These are phyloP conservation scores for Rallus crepitans DNA, from an alignment of 2,797 vertebrate species.

Conservation along the genomic window DNA sequence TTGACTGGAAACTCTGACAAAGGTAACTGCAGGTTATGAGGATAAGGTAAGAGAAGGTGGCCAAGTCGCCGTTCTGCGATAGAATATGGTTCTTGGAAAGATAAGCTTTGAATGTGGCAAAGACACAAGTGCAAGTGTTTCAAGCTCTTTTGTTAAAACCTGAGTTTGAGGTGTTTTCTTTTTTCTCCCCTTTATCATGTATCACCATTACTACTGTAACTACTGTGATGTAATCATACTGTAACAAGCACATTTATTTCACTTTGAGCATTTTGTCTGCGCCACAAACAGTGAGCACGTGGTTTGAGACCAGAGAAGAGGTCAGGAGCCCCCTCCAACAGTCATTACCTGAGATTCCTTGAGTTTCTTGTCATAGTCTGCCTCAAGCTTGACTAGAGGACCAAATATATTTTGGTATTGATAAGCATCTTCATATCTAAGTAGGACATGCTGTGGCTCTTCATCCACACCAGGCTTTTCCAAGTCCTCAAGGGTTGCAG, in stretches of 20 bases:
- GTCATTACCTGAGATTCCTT: slow-evolving; percentile 95
- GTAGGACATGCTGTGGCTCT: slow-evolving; percentile 96
- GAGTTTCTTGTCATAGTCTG: slow-evolving; percentile 98
- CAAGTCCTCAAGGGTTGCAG: slow-evolving; percentile 95
- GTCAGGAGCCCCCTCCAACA: not conserved
- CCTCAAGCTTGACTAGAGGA: slow-evolving; percentile 97
- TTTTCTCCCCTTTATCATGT: not conserved
- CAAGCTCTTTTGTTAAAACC: not conserved
- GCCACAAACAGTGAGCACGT: not conserved
- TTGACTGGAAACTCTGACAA: not conserved
- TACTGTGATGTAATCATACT: not conserved
- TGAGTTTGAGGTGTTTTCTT: not conserved
- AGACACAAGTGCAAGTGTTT: not conserved
- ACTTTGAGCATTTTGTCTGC: not conserved
- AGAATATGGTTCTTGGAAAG: not conserved
- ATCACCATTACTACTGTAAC: not conserved
- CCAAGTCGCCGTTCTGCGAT: not conserved
- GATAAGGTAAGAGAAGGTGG: not conserved
- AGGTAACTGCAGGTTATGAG: not conserved
- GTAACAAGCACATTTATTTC: not conserved
- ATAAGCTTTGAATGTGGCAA: not conserved
- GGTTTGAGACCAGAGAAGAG: not conserved
- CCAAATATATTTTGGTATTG: slow-evolving; percentile 99
- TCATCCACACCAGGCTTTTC: slow-evolving; percentile 99
- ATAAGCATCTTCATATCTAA: slow-evolving; percentile 98